A percentile compares a stretch with the other conserved stretches of the same genome.
These are phyloP conservation scores for Pseudococcus longispinus DNA, from an alignment of 2,888 invertebrate species.

Conservation along the genomic window DNA sequence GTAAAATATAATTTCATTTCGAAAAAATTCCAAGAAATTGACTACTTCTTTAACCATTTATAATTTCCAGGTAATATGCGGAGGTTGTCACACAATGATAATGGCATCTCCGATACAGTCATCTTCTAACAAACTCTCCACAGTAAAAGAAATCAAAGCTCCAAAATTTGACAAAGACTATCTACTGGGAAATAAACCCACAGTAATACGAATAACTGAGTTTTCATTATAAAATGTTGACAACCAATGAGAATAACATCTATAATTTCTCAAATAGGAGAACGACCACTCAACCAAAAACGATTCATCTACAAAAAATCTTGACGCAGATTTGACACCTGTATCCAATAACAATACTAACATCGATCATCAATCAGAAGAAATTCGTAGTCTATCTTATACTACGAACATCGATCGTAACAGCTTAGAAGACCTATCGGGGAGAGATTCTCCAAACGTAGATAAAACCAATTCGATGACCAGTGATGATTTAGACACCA, in stretches of 20 bases:
- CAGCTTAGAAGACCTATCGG: slow-evolving; percentile 11
- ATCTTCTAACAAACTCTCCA: neutral
- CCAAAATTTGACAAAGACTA: neutral
- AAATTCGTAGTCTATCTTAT: slow-evolving; percentile 16
- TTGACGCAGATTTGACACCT: neutral
- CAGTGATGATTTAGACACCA: neutral
- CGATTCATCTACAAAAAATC: neutral
- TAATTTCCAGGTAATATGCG: slow-evolving; percentile 49
- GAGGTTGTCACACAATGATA: slow-evolving; percentile 51
- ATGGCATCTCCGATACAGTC: slow-evolving; percentile 18
- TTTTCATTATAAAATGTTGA: neutral
- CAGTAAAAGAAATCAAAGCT: slow-evolving; percentile 42
- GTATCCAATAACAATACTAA: neutral
- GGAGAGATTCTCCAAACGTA: neutral
- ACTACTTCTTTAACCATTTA: neutral
- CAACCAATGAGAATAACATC: neutral
- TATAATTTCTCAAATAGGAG: neutral
- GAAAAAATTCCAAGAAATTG: neutral
- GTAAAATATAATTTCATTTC: neutral
- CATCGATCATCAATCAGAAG: neutral
- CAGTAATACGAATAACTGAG: neutral
- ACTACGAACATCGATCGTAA: slow-evolving; percentile 22
- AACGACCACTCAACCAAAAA: neutral
- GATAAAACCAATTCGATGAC: slow-evolving; percentile 3
- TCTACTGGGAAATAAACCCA: neutral